These are phyloP conservation scores for Cynodonichthys magdalenae DNA, from an alignment of 2,797 vertebrate genomes.

Conservation along the genomic window DNA sequence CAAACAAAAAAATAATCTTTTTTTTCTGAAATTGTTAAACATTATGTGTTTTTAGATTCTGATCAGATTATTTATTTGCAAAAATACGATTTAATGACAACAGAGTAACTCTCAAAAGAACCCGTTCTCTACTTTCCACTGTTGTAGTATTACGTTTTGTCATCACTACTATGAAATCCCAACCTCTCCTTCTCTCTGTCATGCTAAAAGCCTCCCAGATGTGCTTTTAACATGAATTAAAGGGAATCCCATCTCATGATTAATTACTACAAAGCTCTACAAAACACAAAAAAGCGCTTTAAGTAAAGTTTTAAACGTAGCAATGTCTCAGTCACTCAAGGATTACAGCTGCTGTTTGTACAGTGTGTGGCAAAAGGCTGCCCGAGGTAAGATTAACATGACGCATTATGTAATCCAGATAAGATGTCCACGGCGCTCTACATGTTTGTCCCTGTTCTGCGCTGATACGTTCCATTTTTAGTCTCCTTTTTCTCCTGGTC, in stretches of 20 bases:
- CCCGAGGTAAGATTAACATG: constrained; percentile 66
- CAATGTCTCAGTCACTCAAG: constrained; percentile 43
- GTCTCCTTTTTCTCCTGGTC: not conserved
- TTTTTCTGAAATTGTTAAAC: not conserved
- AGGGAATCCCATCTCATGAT: constrained; percentile 35
- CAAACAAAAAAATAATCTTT: not conserved
- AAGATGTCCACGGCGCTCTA: constrained; percentile 41
- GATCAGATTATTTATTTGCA: not conserved
- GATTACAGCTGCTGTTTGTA: constrained; percentile 60
- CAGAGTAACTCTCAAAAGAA: not conserved
- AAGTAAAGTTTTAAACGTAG: constrained; percentile 45
- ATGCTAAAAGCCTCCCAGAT: constrained; percentile 19
- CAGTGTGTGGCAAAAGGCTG: constrained; percentile 48
- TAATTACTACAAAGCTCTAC: constrained; percentile 46
- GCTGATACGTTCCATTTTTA: constrained; percentile 17
- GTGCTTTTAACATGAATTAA: constrained; percentile 18
- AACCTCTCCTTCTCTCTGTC: not conserved
- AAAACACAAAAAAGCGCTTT: constrained; percentile 38
- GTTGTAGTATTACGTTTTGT: not conserved
- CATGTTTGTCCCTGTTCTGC: constrained; percentile 38
- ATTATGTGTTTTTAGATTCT: not conserved
- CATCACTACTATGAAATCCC: not conserved
- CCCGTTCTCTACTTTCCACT: not conserved
- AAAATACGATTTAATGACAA: not conserved
- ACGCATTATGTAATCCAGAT: constrained; percentile 62